A percentile compares a stretch with the other conserved stretches of the same genome.
phyloP scores from a whole-genome alignment of 2,888 invertebrate genomes.

The Clepsis dumicolana region DNA sequence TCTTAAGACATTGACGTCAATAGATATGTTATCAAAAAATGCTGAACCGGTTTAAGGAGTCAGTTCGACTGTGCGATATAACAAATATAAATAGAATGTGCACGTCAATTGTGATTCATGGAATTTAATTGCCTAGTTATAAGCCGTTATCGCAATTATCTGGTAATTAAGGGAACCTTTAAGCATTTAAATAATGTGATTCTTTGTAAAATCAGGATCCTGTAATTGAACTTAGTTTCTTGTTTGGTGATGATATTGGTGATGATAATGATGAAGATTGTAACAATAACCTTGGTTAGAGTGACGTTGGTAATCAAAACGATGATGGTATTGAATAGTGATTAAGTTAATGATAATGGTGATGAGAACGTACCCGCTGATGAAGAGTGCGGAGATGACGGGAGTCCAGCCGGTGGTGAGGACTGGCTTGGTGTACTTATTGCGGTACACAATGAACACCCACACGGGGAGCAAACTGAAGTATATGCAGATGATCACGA shows the following conservation, averaged over 20 bases:
- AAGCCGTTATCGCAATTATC: neutral
- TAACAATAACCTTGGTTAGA: too few species aligned
- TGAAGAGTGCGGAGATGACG: conserved; percentile 96
- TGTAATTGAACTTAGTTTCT: neutral
- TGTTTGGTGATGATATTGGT: neutral
- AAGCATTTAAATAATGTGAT: neutral
- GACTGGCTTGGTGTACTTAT: conserved; percentile 94
- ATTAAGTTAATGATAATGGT: too few species aligned
- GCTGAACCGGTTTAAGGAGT: neutral
- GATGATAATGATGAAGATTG: neutral
- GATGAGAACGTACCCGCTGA: conserved; percentile 92
- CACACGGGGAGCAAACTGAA: conserved; percentile 93
- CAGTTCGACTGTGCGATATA: neutral
- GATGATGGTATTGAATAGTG: neutral
- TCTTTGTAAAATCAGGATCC: neutral
- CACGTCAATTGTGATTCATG: neutral
- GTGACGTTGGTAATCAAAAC: too few species aligned
- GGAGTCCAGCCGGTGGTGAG: conserved; percentile 97
- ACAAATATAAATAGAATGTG: neutral
- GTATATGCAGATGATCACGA: conserved; percentile 90
- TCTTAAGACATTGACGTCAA: neutral
- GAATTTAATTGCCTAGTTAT: neutral
- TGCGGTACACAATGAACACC: conserved; percentile 93
- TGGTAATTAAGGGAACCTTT: neutral
- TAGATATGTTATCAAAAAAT: neutral